Conservation (phyloP, 2,113 vertebrate species). For the Callipepla californica region DNA sequence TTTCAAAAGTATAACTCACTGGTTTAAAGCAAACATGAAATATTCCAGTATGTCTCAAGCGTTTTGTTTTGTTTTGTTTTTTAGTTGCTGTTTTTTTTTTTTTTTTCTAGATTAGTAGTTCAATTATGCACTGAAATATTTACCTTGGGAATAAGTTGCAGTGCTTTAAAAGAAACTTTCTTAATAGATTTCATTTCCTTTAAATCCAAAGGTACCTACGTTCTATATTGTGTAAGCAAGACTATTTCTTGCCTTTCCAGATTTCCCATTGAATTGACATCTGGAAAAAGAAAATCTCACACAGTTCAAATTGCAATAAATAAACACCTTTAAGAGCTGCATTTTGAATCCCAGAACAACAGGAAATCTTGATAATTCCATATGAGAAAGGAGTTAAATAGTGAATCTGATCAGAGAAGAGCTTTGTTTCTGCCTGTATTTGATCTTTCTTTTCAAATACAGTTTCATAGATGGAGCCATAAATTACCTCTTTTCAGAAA, state of each 20-base stretch:
- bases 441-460: slow-evolving; percentile 44
- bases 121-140: slow-evolving; percentile 54
- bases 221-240: slow-evolving; percentile 24
- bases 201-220: slow-evolving; percentile 66
- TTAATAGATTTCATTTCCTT: slow-evolving; percentile 59
- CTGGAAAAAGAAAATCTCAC: slow-evolving; percentile 57
- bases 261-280: slow-evolving; percentile 13
- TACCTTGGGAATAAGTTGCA: slow-evolving; percentile 50
- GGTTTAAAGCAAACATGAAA: slow-evolving; percentile 48
- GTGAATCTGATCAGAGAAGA: slow-evolving; percentile 22
- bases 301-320: slow-evolving; percentile 66
- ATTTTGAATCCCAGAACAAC: slow-evolving; percentile 44
- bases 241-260: slow-evolving; percentile 51
- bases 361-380: slow-evolving; percentile 25
- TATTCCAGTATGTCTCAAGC: slow-evolving; percentile 37
- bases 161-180: slow-evolving; percentile 41
- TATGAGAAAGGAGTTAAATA: slow-evolving; percentile 37
- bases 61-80: background rate
- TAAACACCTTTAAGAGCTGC: slow-evolving; percentile 32
- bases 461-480: slow-evolving; percentile 38
- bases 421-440: slow-evolving; percentile 33
- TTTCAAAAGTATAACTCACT: slow-evolving; percentile 71
- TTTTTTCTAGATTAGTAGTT: background rate
- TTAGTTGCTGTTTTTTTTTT: background rate
- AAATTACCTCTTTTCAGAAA: slow-evolving; percentile 52